These are phyloP conservation scores for Brachionus paranguensis DNA, from an alignment of 1,140 invertebrate genomes.

Conservation along the genomic window DNA sequence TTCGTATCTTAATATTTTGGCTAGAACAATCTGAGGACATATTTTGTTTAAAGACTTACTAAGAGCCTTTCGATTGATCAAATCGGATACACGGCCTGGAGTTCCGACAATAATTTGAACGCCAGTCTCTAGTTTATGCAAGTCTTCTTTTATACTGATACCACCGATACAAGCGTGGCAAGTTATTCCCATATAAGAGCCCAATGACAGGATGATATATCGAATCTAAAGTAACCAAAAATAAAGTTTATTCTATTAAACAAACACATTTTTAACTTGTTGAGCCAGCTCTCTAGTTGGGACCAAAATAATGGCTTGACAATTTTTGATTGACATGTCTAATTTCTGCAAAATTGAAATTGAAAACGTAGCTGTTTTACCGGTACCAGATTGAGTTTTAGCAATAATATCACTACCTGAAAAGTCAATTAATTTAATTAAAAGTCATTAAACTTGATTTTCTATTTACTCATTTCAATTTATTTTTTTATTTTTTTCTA, in stretches of 20 bases:
- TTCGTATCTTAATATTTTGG: slow-evolving; percentile 57
- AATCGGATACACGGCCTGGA: slow-evolving; percentile 93
- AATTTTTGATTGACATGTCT: slow-evolving; percentile 77
- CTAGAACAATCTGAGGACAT: background rate
- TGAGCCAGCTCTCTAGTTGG: slow-evolving; percentile 96
- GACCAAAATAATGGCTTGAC: slow-evolving; percentile 93
- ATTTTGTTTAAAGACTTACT: background rate
- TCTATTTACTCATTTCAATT: too few species aligned
- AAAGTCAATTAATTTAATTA: background rate
- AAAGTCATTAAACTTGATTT: too few species aligned
- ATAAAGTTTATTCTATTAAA: background rate
- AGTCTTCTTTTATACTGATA: slow-evolving; percentile 93
- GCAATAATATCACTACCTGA: slow-evolving; percentile 85
- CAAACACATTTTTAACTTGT: slow-evolving; percentile 63
- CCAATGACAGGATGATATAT: slow-evolving; percentile 89
- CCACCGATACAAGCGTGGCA: slow-evolving; percentile 99
- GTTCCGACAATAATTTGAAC: slow-evolving; percentile 97
- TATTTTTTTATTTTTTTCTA: too few species aligned
- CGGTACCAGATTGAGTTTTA: slow-evolving; percentile 93
- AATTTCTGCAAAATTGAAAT: slow-evolving; percentile 97
- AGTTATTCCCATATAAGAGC: slow-evolving; percentile 91
- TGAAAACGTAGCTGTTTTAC: slow-evolving; percentile 98
- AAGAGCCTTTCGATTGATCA: slow-evolving; percentile 86
- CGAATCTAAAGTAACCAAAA: slow-evolving; percentile 62
- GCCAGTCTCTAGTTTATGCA: slow-evolving; percentile 80